Conservation (phyloP, 2,113 vertebrate genomes). For the Odontophorus gujanensis region DNA sequence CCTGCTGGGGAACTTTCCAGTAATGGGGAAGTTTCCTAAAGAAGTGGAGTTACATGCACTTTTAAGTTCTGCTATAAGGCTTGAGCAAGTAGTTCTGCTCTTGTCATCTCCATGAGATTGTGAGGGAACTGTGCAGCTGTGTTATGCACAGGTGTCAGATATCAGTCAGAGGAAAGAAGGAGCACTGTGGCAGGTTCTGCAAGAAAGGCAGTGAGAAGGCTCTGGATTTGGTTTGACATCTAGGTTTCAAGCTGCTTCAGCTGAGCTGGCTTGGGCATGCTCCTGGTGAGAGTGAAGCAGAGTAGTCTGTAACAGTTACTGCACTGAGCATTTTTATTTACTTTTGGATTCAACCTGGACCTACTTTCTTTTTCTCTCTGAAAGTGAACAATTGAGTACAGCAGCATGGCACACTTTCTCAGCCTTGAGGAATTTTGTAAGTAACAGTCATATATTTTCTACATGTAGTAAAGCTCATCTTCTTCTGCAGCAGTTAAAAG, state of each 20-base stretch:
- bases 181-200: not conserved
- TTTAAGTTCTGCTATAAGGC: not conserved
- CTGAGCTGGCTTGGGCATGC: not conserved
- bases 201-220: not conserved
- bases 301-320: not conserved
- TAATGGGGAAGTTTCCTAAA: conserved; percentile 44
- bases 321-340: fast-evolving
- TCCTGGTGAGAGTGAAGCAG: not conserved
- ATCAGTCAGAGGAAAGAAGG: not conserved
- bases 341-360: not conserved
- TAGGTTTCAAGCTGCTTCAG: not conserved
- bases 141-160: not conserved
- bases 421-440: conserved; percentile 31
- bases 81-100: not conserved
- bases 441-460: not conserved
- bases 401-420: not conserved
- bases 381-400: not conserved
- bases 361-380: not conserved
- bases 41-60: not conserved
- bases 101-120: not conserved
- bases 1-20: conserved; percentile 41
- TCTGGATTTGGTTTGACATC: not conserved
- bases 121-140: not conserved
- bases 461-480: not conserved
- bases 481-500: not conserved